These are phyloP conservation scores for Phytoseiulus persimilis DNA, from an alignment of 2,888 invertebrate species.

Conservation along the genomic window DNA sequence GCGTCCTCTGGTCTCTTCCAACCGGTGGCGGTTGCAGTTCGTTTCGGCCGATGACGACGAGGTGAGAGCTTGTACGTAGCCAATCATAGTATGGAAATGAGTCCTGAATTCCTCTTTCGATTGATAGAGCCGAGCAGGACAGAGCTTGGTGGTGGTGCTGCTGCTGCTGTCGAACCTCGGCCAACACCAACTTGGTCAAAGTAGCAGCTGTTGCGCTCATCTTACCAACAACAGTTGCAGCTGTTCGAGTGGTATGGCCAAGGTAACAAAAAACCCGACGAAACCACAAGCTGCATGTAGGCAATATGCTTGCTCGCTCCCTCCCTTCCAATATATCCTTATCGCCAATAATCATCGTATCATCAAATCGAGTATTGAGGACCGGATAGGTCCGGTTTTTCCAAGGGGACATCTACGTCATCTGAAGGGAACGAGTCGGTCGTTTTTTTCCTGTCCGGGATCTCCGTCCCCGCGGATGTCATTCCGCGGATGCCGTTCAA, in stretches of 20 bases:
- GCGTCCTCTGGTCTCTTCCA: background rate
- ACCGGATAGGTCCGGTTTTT: background rate
- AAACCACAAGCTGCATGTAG: background rate
- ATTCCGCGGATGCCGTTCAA: background rate
- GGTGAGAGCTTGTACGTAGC: background rate
- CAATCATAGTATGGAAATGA: slow-evolving; percentile 38
- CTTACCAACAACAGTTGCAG: background rate
- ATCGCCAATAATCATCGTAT: background rate
- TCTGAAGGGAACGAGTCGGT: background rate
- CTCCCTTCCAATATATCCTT: background rate
- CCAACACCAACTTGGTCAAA: background rate
- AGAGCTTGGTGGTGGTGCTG: background rate
- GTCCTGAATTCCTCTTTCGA: slow-evolving; percentile 6
- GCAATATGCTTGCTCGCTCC: background rate
- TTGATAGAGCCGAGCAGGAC: background rate
- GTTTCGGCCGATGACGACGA: background rate
- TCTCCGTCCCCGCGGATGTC: background rate
- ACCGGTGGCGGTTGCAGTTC: background rate
- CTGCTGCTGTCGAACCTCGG: background rate
- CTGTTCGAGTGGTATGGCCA: background rate
- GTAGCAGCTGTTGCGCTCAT: background rate
- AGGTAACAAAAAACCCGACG: background rate
- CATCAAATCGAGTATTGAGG: background rate
- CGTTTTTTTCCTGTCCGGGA: background rate
- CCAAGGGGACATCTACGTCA: background rate